Evolutionary conservation across 1,140 invertebrate genomes (phyloP).

Genomic region (Prorops nasuta): DNA sequence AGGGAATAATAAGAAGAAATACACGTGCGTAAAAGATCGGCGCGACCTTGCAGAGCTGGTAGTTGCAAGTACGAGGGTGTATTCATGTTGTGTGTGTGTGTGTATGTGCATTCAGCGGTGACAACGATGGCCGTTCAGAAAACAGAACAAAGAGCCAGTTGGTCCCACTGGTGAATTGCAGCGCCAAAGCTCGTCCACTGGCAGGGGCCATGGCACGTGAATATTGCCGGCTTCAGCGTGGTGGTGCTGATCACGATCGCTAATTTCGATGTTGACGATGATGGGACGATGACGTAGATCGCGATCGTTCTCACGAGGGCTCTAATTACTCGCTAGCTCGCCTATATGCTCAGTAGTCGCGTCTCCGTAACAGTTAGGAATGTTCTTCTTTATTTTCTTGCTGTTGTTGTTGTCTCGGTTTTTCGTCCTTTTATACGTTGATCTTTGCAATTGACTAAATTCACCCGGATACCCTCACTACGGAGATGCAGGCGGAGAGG

Average conservation of each 20-base stretch:
- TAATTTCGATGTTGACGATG: constrained; percentile 9
- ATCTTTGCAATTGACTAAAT: constrained; percentile 49
- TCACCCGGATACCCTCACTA: constrained; percentile 25
- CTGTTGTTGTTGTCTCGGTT: too few species aligned
- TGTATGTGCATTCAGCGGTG: constrained; percentile 23
- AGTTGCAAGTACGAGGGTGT: too few species aligned
- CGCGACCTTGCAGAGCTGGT: constrained; percentile 43
- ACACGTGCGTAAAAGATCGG: constrained; percentile 45
- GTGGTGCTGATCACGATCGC: constrained; percentile 11
- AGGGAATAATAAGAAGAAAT: constrained; percentile 20
- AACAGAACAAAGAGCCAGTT: constrained; percentile 50
- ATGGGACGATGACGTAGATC: constrained; percentile 18
- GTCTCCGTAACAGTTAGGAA: too few species aligned
- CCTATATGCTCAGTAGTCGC: too few species aligned
- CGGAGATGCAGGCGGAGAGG: constrained; percentile 11
- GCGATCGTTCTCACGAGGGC: constrained; percentile 5
- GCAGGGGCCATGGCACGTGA: constrained; percentile 31
- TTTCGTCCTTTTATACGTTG: too few species aligned
- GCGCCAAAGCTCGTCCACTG: constrained; percentile 43
- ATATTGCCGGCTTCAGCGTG: constrained; percentile 11
- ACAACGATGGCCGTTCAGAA: constrained; percentile 44
- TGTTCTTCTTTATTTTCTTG: too few species aligned
- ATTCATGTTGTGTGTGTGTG: too few species aligned
- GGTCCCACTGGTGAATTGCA: constrained; percentile 35
- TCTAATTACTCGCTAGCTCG: too few species aligned